Conservation (phyloP, 2,797 vertebrate genomes). For the Okamejei kenojei region DNA sequence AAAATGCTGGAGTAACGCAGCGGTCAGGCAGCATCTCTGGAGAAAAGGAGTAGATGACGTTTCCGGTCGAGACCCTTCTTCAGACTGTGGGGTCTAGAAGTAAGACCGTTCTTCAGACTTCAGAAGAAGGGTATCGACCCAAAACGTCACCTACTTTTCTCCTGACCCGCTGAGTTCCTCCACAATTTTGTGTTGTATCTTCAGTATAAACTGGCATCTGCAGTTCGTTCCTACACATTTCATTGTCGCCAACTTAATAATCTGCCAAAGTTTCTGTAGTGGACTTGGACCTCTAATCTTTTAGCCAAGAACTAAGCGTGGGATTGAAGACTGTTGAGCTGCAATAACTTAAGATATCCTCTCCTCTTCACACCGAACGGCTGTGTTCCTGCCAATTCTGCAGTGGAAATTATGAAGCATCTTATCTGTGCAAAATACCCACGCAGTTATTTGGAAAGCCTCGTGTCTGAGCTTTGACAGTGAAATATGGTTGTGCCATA, state of each 20-base stretch:
- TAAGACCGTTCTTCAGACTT: no score
- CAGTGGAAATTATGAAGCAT: conserved; percentile 5
- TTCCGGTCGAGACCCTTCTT: background rate
- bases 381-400: background rate
- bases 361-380: background rate
- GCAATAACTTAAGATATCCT: background rate
- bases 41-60: no score
- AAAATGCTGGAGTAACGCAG: no score
- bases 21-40: background rate
- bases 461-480: background rate
- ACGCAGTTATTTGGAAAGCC: background rate
- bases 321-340: background rate
- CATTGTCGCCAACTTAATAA: background rate
- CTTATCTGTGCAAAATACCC: background rate
- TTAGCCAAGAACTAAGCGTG: background rate
- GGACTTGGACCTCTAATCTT: background rate
- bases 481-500: background rate
- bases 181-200: no score
- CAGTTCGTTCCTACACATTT: no score
- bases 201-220: no score
- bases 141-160: no score
- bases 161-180: no score
- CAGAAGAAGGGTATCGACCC: no score
- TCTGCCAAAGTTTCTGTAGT: background rate
- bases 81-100: no score